phyloP scores from a whole-genome alignment of 2,888 invertebrate species.

The Synergus umbraculus region DNA sequence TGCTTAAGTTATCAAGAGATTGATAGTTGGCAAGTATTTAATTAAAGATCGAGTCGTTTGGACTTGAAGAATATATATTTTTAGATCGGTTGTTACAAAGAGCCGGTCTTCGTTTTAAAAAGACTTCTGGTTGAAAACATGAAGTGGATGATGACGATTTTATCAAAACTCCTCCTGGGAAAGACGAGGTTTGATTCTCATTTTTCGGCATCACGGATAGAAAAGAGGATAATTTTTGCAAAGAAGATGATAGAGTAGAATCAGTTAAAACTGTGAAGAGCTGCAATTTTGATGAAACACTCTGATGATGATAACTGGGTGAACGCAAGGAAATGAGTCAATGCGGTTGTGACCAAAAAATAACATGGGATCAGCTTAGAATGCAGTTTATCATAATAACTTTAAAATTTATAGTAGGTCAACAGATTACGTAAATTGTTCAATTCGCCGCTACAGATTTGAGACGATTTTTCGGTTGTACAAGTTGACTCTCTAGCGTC shows the following conservation, averaged over 20 bases:
- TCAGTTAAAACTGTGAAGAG: constrained; percentile 20
- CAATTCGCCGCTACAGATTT: constrained; percentile 35
- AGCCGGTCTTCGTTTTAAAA: constrained; percentile 8
- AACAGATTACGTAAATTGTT: constrained; percentile 20
- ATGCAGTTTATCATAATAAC: constrained; percentile 58
- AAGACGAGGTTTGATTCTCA: not conserved
- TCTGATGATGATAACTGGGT: not conserved
- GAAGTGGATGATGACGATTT: not conserved
- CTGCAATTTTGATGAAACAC: constrained; percentile 6
- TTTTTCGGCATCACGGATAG: not conserved
- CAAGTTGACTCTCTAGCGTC: constrained; percentile 29
- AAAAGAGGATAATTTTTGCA: constrained; percentile 28
- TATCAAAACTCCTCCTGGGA: constrained; percentile 26
- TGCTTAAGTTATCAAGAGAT: constrained; percentile 79
- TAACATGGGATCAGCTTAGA: constrained; percentile 75
- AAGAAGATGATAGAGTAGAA: not conserved
- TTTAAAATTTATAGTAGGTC: constrained; percentile 37
- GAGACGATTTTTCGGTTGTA: constrained; percentile 29
- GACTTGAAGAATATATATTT: constrained; percentile 25
- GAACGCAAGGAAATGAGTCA: constrained; percentile 51
- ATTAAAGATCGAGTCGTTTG: not conserved
- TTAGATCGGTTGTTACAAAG: constrained; percentile 15
- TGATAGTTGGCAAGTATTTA: not conserved
- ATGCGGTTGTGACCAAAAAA: constrained; percentile 75
- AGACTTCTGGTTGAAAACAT: not conserved